A percentile compares a stretch with the other conserved stretches of the same genome.
These are phyloP conservation scores for Mus spretus DNA, from an alignment of 2,797 vertebrate species.

Conservation along the genomic window DNA sequence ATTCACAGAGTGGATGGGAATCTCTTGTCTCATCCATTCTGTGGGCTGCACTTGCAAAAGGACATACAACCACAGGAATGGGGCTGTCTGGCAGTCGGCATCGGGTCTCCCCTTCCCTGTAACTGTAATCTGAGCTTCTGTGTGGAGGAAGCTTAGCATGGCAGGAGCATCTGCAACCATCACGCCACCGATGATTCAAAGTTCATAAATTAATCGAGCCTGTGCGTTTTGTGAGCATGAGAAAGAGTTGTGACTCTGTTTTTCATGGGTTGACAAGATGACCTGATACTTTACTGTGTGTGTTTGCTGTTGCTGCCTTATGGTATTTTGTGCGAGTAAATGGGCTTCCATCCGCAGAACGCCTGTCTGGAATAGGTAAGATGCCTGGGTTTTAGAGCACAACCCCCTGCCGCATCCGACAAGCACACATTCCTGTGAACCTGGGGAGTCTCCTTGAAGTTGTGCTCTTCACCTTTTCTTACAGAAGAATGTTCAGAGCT, in stretches of 20 bases:
- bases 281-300: neutral
- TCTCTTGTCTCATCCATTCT: neutral
- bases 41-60: neutral
- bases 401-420: neutral
- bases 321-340: neutral
- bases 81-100: neutral
- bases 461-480: neutral
- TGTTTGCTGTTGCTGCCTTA: neutral
- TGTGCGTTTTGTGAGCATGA: neutral
- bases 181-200: neutral
- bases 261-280: constrained; percentile 15
- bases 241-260: neutral
- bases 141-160: accelerated
- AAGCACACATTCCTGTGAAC: neutral
- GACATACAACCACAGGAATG: neutral
- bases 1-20: neutral
- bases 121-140: neutral
- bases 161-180: neutral
- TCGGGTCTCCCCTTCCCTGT: neutral
- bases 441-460: neutral
- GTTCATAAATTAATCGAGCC: constrained; percentile 36
- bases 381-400: neutral
- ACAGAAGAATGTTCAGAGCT: neutral
- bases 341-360: neutral
- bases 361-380: neutral